Conservation (phyloP, 2,797 vertebrate genomes). For the Hippopotamyrus pictus region DNA sequence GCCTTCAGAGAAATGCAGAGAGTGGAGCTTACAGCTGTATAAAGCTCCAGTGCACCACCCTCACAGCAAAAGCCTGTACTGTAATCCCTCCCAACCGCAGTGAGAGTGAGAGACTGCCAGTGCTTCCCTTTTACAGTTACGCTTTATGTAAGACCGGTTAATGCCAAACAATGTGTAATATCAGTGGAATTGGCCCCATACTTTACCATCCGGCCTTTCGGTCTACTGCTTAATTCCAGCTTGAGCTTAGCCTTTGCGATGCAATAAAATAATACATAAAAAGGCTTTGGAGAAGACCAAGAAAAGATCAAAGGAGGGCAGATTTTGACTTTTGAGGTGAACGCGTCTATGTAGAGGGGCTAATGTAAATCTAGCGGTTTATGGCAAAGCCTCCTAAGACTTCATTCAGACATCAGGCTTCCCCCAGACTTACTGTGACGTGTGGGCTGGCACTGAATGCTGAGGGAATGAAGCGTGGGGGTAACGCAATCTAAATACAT, state of each 20-base stretch:
- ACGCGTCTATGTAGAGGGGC: not conserved
- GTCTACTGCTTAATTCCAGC: not conserved
- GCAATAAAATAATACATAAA: not conserved
- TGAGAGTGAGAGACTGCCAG: not conserved
- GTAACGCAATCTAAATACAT: not conserved
- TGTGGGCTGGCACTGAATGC: not conserved
- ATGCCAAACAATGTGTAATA: not conserved
- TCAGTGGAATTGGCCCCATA: not conserved
- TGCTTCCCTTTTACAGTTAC: not conserved
- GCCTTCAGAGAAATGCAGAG: not conserved
- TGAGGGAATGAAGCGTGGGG: not conserved
- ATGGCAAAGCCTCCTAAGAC: not conserved
- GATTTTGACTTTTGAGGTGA: not conserved
- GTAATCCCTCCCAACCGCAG: not conserved
- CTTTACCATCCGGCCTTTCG: not conserved
- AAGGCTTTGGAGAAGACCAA: not conserved
- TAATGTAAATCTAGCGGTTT: not conserved
- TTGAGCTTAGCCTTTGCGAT: not conserved
- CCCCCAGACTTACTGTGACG: not conserved
- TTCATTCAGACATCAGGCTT: not conserved
- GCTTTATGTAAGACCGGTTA: not conserved
- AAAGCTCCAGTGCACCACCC: not conserved
- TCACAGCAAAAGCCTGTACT: not conserved
- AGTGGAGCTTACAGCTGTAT: not conserved
- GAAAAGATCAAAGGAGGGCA: not conserved